Percentiles rank a stretch among this genome's conserved stretches.
Conservation (phyloP, 2,888 invertebrate genomes). For the Tipula helvola region DNA sequence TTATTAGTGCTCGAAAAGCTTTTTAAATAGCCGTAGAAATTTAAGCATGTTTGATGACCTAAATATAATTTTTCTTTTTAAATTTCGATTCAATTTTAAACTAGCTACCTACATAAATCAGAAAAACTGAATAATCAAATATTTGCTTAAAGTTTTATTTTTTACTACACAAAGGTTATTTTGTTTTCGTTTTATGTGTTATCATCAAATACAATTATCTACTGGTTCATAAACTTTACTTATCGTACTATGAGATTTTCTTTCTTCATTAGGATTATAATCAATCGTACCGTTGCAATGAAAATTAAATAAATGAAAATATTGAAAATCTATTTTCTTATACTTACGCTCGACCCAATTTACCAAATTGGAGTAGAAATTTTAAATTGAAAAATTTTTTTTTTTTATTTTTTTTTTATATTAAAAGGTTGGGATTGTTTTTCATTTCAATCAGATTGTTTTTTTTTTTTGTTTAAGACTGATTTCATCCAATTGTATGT, state of each 20-base stretch:
- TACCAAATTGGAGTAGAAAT: neutral
- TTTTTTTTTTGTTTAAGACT: too few species aligned
- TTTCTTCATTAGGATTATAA: neutral
- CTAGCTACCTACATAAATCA: neutral
- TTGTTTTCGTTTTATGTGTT: neutral
- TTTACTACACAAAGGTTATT: neutral
- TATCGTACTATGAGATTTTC: neutral
- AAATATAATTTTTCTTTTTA: neutral
- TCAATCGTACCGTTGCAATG: neutral
- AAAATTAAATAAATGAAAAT: neutral
- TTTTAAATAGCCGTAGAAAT: neutral
- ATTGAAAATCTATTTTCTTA: neutral
- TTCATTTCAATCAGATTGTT: too few species aligned
- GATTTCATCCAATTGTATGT: too few species aligned
- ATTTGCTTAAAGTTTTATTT: neutral
- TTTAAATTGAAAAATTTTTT: neutral
- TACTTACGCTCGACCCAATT: neutral
- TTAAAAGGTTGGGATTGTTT: too few species aligned
- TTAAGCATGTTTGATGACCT: neutral
- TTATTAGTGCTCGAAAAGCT: neutral
- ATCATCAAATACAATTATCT: neutral
- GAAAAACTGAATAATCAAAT: neutral
- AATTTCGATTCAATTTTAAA: neutral
- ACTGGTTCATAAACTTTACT: too few species aligned
- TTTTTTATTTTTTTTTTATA: neutral